Evolutionary conservation across 1,140 invertebrate genomes (phyloP), one percentile per base, ranked within the genome.

Genomic region (Drosophila guanche): DNA sequence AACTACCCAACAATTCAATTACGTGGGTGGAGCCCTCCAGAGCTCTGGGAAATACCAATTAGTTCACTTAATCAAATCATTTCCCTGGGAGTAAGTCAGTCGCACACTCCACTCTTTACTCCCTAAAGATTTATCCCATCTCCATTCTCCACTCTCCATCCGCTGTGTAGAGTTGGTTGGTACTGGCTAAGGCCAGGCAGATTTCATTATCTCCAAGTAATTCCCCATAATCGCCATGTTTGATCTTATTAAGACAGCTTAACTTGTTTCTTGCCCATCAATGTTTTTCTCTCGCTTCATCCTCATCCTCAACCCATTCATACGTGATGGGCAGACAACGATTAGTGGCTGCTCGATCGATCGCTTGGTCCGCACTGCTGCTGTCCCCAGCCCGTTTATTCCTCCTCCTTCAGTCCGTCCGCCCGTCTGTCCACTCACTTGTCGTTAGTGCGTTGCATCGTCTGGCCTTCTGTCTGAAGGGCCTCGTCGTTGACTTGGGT

Each of bases 181-280:
- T 50, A 41, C 25, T 41, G 23, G 41, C 58, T 60, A 72, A 67
- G 29, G 54, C 42, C 59, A 50, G 62, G 71, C 59, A 50, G 62
- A 75, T 78, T 66, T 76, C 74, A 81, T 86, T 81, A 81, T 88
- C 68, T 71, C 55, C 27, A 65, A 88, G 78, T 79, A 79, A 76
- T 88, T 83, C 78, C 63, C 54, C 63, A 83, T 79, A 88, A 88
- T 88, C 71, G 71, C 57, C 75, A 73, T 81, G 69, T 71, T 86
- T 88, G 77, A 86, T 86, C 75, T 75, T 81, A 86, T 86, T 86
- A 86, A 86, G 83, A 78, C 77, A 88, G 77, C 81, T 86, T 71
- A 77, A 80, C 76, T 68, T 77, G 73, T 86, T 85, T 74, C 60
- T 74, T 59, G 33, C 48, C 58, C 71, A 53, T 77, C 67, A 63